phyloP scores from a whole-genome alignment of 1,140 invertebrate genomes.

The Drosophila kurseongensis region DNA sequence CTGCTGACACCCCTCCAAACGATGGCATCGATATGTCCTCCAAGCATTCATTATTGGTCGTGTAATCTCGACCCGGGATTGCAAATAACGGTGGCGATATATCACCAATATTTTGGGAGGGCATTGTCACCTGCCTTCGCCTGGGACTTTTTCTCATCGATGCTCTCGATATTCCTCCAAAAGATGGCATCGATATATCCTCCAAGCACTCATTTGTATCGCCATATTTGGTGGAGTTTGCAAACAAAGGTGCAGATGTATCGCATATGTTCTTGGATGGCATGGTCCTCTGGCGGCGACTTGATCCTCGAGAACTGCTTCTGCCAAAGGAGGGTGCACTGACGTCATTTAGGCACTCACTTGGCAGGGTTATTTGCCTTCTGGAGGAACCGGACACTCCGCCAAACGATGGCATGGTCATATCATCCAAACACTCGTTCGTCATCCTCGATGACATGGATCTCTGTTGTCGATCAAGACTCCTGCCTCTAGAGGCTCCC shows the following conservation, averaged over 20 bases:
- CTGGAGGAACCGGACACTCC: neutral
- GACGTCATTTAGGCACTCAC: neutral
- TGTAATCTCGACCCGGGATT: neutral
- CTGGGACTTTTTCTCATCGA: neutral
- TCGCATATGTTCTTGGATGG: neutral
- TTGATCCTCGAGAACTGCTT: neutral
- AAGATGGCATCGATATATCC: conserved; percentile 5
- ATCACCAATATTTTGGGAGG: neutral
- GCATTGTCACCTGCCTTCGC: neutral
- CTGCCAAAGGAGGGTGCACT: neutral
- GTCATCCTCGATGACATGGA: conserved; percentile 1
- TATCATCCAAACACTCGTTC: conserved; percentile 33
- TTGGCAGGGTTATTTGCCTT: neutral
- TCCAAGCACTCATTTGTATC: conserved; percentile 6
- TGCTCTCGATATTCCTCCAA: neutral
- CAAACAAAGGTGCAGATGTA: neutral
- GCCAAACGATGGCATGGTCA: conserved; percentile 23
- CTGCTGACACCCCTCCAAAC: neutral
- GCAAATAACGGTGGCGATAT: neutral
- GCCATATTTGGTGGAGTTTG: neutral
- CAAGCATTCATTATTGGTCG: conserved; percentile 16
- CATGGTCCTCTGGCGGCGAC: neutral
- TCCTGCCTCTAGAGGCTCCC: neutral
- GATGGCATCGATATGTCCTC: conserved; percentile 37
- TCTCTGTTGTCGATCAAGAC: neutral